Conservation (phyloP, 2,113 vertebrate genomes). For the Trogon surrucura region DNA sequence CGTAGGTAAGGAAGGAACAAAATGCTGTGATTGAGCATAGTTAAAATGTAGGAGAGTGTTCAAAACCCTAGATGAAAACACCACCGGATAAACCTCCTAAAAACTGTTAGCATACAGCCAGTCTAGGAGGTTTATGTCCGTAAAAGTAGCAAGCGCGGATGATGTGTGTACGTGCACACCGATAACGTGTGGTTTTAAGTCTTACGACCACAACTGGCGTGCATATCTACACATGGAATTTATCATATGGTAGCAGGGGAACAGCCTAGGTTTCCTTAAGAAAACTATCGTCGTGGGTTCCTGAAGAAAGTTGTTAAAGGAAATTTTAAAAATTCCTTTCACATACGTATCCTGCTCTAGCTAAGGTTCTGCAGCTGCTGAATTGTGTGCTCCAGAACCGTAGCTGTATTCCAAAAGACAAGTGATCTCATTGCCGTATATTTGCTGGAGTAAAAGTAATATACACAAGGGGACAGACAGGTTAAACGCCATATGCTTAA, state of each 20-base stretch:
- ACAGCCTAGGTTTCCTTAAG: not conserved
- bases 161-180: not conserved
- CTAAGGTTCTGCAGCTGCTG: constrained; percentile 54
- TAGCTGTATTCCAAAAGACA: not conserved
- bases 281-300: not conserved
- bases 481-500: constrained; percentile 58
- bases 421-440: constrained; percentile 28
- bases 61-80: not conserved
- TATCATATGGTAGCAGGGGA: not conserved
- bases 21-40: not conserved
- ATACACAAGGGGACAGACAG: not conserved
- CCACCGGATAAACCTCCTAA: not conserved
- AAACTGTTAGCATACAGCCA: not conserved
- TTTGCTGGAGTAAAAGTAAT: constrained; percentile 37
- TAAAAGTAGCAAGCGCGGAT: not conserved
- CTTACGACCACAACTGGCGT: not conserved
- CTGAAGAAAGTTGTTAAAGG: not conserved
- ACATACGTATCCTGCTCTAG: constrained; percentile 5
- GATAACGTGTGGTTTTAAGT: not conserved
- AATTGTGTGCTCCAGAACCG: constrained; percentile 26
- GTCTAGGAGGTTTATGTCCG: not conserved
- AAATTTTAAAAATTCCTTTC: constrained; percentile 51
- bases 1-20: not conserved
- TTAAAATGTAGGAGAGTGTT: not conserved
- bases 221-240: not conserved